Evolutionary conservation across 2,113 vertebrate genomes (phyloP), one percentile per base, ranked within the genome.

Genomic region (Callipepla squamata): DNA sequence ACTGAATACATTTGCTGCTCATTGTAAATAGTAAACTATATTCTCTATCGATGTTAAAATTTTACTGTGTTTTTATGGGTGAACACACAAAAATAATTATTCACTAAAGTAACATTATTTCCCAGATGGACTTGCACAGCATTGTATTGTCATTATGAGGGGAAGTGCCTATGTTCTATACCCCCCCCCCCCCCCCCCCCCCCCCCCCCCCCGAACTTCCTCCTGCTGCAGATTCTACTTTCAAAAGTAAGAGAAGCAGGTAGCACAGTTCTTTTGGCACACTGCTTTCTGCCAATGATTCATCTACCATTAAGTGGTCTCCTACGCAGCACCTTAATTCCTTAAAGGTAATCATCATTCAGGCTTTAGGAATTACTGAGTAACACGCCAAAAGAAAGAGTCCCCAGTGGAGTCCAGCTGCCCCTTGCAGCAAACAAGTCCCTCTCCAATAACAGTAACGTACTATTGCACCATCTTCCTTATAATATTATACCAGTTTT

Each of bases 61-160:
- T 42, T 88, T 85, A 40, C 34, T 83, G 1, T 94, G 87, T 85
- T 95, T 72, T 45, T 94, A 94, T 19, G 61, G 23, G 88, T 65
- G 73, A 77, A 79, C 96, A 78, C 75, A 66, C 93, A 91, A 95
- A 97, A 97, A 96, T 53, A 84, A 82, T 57, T 89, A 79, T 81
- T 53, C 68, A 81, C 78, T 79, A 25, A 93, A 92, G 47, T 51
- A 92, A 65, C 57, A 50, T 96, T 94, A 47, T 96, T 94, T 92
- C 73, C 89, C 82, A 80, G 68, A 72, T 89, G 86, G 89, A 85
- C 88, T 91, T 96, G 78, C 92, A 63, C 42, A 90, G 68, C 88
- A 32, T 3, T 77, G 30, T 94, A 51, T 7, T 59, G 67, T 76
- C 45, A 48, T n/a, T 40, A 66, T 17, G 4, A 66, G 55, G 66